Evolutionary conservation across 2,113 vertebrate genomes (phyloP).

Genomic region (Rostratula benghalensis): DNA sequence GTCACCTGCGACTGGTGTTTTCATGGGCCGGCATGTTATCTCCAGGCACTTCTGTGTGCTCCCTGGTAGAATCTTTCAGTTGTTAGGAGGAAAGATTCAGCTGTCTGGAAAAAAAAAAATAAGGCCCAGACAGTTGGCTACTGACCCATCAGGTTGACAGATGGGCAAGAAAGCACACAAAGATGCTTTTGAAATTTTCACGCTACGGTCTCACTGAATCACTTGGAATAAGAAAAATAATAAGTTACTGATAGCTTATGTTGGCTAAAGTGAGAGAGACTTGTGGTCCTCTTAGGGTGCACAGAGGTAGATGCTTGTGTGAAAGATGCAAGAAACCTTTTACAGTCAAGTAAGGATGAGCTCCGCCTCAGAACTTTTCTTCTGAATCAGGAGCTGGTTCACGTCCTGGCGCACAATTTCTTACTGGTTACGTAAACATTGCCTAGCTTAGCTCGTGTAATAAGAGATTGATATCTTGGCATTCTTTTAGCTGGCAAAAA

Average conservation of each 20-base stretch:
- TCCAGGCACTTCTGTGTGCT: not conserved
- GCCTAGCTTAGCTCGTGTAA: not conserved
- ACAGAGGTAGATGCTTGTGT: not conserved
- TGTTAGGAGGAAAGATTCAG: not conserved
- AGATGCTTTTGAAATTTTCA: not conserved
- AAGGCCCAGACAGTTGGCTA: not conserved
- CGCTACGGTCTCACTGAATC: not conserved
- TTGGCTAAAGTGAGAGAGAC: not conserved
- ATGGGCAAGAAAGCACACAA: not conserved
- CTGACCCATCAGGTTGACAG: not conserved
- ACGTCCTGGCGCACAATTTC: not conserved
- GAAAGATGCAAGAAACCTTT: not conserved
- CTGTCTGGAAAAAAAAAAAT: not conserved
- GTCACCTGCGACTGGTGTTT: not conserved
- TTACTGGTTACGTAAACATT: not conserved
- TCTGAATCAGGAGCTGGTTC: not conserved
- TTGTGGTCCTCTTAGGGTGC: not conserved
- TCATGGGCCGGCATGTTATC: accelerated
- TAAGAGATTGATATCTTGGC: not conserved
- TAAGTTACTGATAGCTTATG: not conserved
- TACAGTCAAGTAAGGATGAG: not conserved
- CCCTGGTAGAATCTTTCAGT: not conserved
- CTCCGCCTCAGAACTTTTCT: not conserved
- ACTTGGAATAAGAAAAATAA: not conserved
- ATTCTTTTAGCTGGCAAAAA: not conserved